These are phyloP conservation scores for Meloidogyne floridensis DNA, from an alignment of 1,140 invertebrate species.

Conservation along the genomic window DNA sequence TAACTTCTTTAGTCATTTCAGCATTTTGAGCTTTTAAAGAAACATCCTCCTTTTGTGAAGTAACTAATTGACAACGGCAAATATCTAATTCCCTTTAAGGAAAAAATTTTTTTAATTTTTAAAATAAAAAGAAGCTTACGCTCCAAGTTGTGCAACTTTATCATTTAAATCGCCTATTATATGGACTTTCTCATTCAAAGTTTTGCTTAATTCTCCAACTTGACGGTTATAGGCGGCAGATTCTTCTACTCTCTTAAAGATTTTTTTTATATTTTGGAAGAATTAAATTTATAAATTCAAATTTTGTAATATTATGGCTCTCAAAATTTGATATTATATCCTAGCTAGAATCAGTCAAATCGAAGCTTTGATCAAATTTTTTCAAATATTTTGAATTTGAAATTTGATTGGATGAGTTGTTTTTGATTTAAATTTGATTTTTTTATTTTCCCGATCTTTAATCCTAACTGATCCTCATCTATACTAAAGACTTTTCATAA, in stretches of 20 bases:
- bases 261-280: no score
- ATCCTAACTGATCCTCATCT: no score
- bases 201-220: slow-evolving; percentile 25
- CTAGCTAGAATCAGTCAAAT: no score
- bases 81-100: slow-evolving; percentile 25
- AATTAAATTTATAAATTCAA: no score
- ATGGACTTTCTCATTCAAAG: slow-evolving; percentile 22
- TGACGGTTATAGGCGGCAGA: slow-evolving; percentile 14
- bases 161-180: slow-evolving; percentile 14
- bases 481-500: no score
- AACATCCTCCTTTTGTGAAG: slow-evolving; percentile 2
- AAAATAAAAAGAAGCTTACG: slow-evolving; percentile 11
- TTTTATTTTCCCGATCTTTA: no score
- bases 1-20: slow-evolving; percentile 15
- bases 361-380: no score
- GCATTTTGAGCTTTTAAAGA: slow-evolving; percentile 11
- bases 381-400: no score
- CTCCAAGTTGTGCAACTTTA: slow-evolving; percentile 12
- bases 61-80: slow-evolving; percentile 22
- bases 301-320: no score
- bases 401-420: no score
- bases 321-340: no score
- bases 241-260: slow-evolving; percentile 16
- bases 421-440: no score
- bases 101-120: neutral